Evolutionary conservation across 2,113 vertebrate species (phyloP), one percentile per base, ranked within the genome.

Genomic region (Sterrhoptilus dennistouni): DNA sequence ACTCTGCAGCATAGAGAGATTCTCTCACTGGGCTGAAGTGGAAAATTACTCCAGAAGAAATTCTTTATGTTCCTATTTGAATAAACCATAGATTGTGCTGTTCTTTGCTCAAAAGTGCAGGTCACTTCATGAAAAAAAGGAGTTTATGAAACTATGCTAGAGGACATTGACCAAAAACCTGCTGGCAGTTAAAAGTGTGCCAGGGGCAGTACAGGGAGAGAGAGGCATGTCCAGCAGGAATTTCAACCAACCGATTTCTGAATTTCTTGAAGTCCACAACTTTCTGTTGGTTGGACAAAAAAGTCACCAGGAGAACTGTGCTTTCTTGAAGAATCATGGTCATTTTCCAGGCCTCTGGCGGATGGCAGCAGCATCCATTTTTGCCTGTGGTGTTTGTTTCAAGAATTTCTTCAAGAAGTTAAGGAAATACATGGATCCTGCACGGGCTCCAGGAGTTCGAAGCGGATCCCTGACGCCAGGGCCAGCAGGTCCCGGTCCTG

Each of bases 91-190:
- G 78, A 64, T 69, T 97, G 95, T 96, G 95, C 96, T 95, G 85
- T 88, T 82, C 4, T 9, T 70, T 59, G 91, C 96, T 96, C 69
- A 24, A 97, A 98, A 98, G 98, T 98, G 98, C 98, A 95, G 96
- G 63, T 74, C 64, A 92, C 84, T 83, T 90, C 57, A 35, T 17
- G 83, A 71, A 25, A 9, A 77, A 79, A 79, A 76, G 92, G 74
- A 23, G 36, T 60, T 95, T 69, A 11, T 79, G 89, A 89, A 79
- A 83, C 89, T 93, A 10, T 18, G 15, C 79, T 93, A 54, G 63
- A 89, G 74, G 68, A 35, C 1, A 1, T 86, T 92, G 95, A 86
- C 52, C 93, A 77, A 56, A 89, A 40, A 36, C 25, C 68, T 53
- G 72, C 95, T 78, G 83, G 96, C 94, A 94, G 84, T 35, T 42